Evolutionary conservation across 37 sponge, comb jelly and placozoan genomes (phyloP), one percentile per base, ranked within the genome.

Genomic region (Tethya wilhelma): DNA sequence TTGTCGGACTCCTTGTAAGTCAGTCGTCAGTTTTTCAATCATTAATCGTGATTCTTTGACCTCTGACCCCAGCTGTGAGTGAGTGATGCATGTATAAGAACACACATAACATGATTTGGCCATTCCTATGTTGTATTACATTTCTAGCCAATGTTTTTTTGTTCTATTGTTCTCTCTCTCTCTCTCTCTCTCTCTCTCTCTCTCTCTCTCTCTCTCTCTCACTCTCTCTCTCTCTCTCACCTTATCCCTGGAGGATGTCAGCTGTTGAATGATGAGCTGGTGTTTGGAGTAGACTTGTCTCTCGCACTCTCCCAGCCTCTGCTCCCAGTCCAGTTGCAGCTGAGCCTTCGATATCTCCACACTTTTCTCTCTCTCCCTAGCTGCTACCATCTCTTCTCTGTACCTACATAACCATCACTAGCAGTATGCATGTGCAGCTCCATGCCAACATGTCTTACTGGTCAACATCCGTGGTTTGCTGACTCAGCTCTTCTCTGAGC

Each of bases 311-410:
- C 69, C 44, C 32, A 69, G 23, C 29, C 44, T 73, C 38, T 23
- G 63, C 77, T 69, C 57, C 88, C 81, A 80, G 42, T 81, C 82
- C 77, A 86, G 65, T 36, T 71, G 68, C 49, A 59, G 43, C 44
- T 71, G 79, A 0, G 53, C 72, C 45, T 79, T 69, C 3, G 19
- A 43, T 53, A 43, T 36, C 73, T 86, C 49, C 79, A 79, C 6
- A 8, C 38, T 32, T 34, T 56, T 36, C 42, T 71, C 74, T 2
- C 66, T 22, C 42, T 79, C 74, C n/a, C n/a, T n/a, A n/a, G n/a
- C n/a, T n/a, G n/a, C n/a, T n/a, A n/a, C n/a, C n/a, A n/a, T n/a
- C n/a, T n/a, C n/a, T n/a, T n/a, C n/a, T n/a, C n/a, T n/a, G n/a
- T n/a, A n/a, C n/a, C n/a, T n/a, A n/a, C n/a, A n/a, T n/a, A n/a